Evolutionary conservation across 2,888 invertebrate genomes (phyloP), one percentile per base, ranked within the genome.

Genomic region (Panorpa germanica): DNA sequence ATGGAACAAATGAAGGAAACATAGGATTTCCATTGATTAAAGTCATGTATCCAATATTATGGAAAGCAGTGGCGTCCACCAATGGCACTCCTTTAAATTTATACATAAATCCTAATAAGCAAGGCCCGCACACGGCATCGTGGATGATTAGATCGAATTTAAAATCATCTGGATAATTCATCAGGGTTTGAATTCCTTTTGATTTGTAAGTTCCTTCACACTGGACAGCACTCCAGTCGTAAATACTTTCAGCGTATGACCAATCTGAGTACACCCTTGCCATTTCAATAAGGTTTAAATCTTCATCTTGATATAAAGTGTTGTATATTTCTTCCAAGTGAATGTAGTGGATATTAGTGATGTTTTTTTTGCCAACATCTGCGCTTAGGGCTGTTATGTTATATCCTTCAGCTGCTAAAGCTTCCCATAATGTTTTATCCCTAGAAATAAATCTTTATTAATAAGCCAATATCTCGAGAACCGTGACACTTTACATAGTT

Each of bases 121-220:
- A 45, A 4, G 47, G 41, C 2, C 47, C 47, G 14, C 42, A 18
- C 1, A 43, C 45, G 22, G 42, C 46, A 33, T 52, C 53, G 28
- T 46, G 40, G 4, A 52, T 34, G n/a, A 49, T 43, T 20, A 50
- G 29, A 41, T 52, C 50, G 32, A 49, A 46, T 18, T 42, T 37
- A 17, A 48, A 49, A 20, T 43, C 34, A 23, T 39, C 33, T 2
- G 48, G 47, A 37, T 48, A 47, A 14, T 40, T 35, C 7, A 46
- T 32, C 3, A 50, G 32, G 5, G 29, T 34, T 16, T 39, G 33
- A 1, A 45, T n/a, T 2, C 44, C 45, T 8, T 43, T 39, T 1
- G 47, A n/a, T n/a, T n/a, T 19, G 1, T 37, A 6, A 3, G 29
- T 32, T 2, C 38, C 39, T n/a, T 31, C 25, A 29, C 41, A 40